phyloP scores from a whole-genome alignment of 2,888 invertebrate species.

The Watsonalla binaria region DNA sequence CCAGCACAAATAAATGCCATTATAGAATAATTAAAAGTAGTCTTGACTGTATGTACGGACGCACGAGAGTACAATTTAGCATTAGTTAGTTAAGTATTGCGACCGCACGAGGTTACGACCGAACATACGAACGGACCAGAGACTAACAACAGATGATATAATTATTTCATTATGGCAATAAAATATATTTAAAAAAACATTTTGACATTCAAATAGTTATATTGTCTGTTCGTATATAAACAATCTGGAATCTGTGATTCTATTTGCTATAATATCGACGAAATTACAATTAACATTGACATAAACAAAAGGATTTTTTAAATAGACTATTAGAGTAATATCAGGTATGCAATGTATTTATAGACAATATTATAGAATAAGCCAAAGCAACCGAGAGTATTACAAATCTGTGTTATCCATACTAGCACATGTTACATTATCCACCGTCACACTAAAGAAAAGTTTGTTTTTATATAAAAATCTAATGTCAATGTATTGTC shows the following conservation, averaged over 20 bases:
- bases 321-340: background rate
- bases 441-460: background rate
- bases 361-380: constrained; percentile 30
- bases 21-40: constrained; percentile 10
- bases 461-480: constrained; percentile 6
- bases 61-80: constrained; percentile 69
- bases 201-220: no score
- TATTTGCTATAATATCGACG: constrained; percentile 15
- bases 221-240: no score
- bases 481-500: background rate
- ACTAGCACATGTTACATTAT: constrained; percentile 17
- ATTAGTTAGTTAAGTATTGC: constrained; percentile 39
- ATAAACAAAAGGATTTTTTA: background rate
- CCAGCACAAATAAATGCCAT: constrained; percentile 49
- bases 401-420: constrained; percentile 44
- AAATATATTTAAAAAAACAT: background rate
- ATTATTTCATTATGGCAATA: constrained; percentile 1
- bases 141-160: constrained; percentile 10
- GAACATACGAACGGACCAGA: constrained; percentile 51
- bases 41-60: constrained; percentile 32
- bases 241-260: constrained; percentile 8
- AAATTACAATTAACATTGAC: no score
- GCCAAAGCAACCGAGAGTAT: constrained; percentile 69
- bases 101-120: constrained; percentile 47
- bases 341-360: constrained; percentile 6